A percentile compares a stretch with the other conserved stretches of the same genome.
Conservation (phyloP, 2,113 vertebrate species). For the Toxotes chatareus region DNA sequence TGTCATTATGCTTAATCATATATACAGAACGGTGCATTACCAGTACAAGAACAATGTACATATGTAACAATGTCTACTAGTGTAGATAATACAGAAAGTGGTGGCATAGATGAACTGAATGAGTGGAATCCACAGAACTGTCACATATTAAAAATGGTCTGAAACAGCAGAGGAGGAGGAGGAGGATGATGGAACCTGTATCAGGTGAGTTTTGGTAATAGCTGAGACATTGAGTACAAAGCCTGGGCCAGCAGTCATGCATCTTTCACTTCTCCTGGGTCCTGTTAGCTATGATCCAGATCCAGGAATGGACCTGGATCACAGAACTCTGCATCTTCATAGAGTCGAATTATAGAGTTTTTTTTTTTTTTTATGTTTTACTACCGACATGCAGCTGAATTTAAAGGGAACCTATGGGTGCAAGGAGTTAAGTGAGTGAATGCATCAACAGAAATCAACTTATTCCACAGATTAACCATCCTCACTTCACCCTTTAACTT, state of each 20-base stretch:
- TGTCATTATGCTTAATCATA: slow-evolving; percentile 62
- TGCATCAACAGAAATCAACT: neutral
- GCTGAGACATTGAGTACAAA: slow-evolving; percentile 23
- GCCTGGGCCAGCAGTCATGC: slow-evolving; percentile 41
- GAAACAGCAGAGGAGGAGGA: slow-evolving; percentile 9
- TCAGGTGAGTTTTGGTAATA: slow-evolving; percentile 23
- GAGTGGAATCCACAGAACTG: slow-evolving; percentile 22
- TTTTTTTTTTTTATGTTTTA: neutral
- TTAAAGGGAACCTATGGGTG: neutral
- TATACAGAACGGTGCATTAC: slow-evolving; percentile 81
- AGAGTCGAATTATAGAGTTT: no score
- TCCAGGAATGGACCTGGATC: neutral
- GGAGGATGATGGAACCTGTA: neutral
- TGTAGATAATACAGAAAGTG: slow-evolving; percentile 42
- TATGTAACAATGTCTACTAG: slow-evolving; percentile 39
- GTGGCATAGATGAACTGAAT: slow-evolving; percentile 21
- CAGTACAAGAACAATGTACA: slow-evolving; percentile 72
- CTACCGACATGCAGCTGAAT: slow-evolving; percentile 23
- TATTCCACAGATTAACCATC: neutral
- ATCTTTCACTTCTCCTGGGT: slow-evolving; percentile 16
- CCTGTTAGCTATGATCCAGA: neutral
- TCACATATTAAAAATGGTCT: slow-evolving; percentile 34
- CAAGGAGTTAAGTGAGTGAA: neutral
- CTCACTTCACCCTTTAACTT: neutral
- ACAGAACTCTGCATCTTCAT: neutral